Evolutionary conservation across 2,113 vertebrate species (phyloP).

Genomic region (Otis tarda): DNA sequence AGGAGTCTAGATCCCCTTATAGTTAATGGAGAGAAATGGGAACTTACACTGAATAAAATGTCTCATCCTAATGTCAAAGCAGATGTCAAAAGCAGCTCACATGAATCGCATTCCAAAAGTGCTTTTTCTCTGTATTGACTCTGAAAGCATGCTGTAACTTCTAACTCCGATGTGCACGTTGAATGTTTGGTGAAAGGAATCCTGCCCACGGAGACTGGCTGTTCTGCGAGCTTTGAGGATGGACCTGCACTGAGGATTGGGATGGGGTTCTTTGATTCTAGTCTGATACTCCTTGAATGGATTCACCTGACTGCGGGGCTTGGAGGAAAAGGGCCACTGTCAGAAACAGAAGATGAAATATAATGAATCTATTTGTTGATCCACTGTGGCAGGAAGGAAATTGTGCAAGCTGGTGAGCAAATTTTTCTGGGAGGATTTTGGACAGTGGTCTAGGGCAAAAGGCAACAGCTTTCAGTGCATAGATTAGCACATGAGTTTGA

Average conservation of each 20-base stretch:
- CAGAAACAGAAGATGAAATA: background rate
- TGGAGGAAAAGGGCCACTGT: background rate
- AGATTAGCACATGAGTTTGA: background rate
- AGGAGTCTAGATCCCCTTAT: background rate
- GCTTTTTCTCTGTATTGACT: conserved; percentile 5
- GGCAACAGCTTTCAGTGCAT: background rate
- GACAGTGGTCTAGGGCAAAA: background rate
- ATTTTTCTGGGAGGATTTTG: background rate
- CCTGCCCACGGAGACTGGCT: background rate
- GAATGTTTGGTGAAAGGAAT: background rate
- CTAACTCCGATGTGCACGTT: background rate
- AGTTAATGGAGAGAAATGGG: background rate
- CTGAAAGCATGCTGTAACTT: background rate
- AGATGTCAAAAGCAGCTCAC: background rate
- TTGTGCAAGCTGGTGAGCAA: background rate
- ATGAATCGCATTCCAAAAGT: background rate
- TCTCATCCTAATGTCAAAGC: background rate
- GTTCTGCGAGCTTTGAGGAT: background rate
- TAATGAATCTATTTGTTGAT: background rate
- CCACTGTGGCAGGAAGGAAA: background rate
- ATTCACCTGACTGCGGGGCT: background rate
- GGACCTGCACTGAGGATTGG: background rate
- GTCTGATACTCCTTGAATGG: background rate
- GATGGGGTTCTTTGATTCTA: background rate
- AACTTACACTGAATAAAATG: background rate